phyloP scores from a whole-genome alignment of 2,888 invertebrate species.

The Galerucella nymphaeae region DNA sequence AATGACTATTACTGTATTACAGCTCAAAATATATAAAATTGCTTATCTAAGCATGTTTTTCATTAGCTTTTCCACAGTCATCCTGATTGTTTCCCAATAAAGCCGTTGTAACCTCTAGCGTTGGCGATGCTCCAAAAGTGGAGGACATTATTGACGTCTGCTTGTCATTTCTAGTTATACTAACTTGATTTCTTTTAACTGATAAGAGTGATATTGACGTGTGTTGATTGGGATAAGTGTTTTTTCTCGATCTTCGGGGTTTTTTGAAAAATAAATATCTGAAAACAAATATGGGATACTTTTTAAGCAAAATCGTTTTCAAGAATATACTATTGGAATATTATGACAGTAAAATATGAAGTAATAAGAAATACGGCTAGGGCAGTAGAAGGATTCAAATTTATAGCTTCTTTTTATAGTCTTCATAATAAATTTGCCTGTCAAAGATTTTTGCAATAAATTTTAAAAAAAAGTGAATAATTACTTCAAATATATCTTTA shows the following conservation, averaged over 20 bases:
- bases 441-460: not conserved
- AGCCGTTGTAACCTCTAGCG: constrained; percentile 7
- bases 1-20: too few relatives aligned
- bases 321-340: too few relatives aligned
- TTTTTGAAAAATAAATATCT: constrained; percentile 61
- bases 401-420: not conserved
- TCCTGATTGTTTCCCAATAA: not conserved
- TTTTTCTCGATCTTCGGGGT: constrained; percentile 57
- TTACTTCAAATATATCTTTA: not conserved
- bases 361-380: not conserved
- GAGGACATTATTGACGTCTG: not conserved
- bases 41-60: constrained; percentile 5
- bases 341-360: not conserved
- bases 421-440: not conserved
- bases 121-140: not conserved
- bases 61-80: not conserved
- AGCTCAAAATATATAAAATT: too few relatives aligned
- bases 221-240: constrained; percentile 61
- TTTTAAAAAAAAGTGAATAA: not conserved
- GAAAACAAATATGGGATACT: too few relatives aligned
- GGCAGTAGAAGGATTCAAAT: not conserved
- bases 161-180: constrained; percentile 16
- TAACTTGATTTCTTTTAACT: constrained; percentile 55
- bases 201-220: constrained; percentile 61
- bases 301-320: too few relatives aligned